Evolutionary conservation across 2,797 vertebrate genomes (phyloP).

Genomic region (Gallinago nigripennis): DNA sequence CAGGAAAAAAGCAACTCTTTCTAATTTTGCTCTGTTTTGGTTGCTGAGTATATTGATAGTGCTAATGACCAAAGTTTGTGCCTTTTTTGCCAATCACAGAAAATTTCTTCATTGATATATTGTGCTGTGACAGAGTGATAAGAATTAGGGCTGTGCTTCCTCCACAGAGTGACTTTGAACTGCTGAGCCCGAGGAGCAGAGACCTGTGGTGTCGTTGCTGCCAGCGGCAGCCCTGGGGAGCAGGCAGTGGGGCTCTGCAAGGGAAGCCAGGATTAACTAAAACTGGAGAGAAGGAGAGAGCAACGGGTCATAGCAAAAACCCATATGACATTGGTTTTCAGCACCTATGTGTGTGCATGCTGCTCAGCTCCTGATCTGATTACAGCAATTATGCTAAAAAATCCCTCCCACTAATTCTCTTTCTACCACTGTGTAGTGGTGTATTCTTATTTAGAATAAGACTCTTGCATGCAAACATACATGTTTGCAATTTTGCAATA

Average conservation of each 20-base stretch:
- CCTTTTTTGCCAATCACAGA: constrained; percentile 48
- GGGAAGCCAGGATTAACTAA: background rate
- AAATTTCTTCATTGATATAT: constrained; percentile 55
- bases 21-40: background rate
- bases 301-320: background rate
- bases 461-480: background rate
- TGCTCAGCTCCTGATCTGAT: background rate
- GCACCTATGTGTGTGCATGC: background rate
- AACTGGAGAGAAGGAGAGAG: background rate
- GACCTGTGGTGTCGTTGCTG: background rate
- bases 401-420: background rate
- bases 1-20: constrained; percentile 16
- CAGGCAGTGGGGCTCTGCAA: fast-evolving
- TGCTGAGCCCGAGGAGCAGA: background rate
- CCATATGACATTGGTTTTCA: fast-evolving
- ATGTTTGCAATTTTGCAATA: background rate
- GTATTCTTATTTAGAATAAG: background rate
- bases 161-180: background rate
- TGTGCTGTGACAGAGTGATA: background rate
- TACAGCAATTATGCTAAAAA: background rate
- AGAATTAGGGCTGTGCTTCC: background rate
- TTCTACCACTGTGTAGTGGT: background rate
- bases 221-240: background rate
- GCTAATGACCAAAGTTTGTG: constrained; percentile 12
- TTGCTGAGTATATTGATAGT: constrained; percentile 22